Conservation (phyloP, 2,113 vertebrate species). For the Callipepla squamata region DNA sequence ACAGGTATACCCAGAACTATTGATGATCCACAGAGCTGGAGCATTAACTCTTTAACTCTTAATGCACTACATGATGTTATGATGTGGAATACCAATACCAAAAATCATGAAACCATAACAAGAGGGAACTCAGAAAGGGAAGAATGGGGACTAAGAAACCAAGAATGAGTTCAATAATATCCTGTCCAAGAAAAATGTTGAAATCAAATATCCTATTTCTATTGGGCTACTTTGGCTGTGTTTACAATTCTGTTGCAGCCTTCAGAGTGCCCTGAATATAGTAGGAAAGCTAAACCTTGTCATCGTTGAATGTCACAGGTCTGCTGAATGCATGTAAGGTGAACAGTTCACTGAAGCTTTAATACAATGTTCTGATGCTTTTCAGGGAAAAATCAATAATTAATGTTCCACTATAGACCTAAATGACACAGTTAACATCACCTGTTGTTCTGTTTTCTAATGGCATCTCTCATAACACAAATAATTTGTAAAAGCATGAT, state of each 20-base stretch:
- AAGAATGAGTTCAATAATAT: neutral
- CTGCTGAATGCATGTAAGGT: conserved; percentile 40
- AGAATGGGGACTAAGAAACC: neutral
- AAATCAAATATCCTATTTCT: neutral
- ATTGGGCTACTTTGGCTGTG: neutral
- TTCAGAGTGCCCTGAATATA: neutral
- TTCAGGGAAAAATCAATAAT: conserved; percentile 72
- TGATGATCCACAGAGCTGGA: too few species aligned
- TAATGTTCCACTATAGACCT: conserved; percentile 55
- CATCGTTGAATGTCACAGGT: conserved; percentile 57
- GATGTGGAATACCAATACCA: too few species aligned
- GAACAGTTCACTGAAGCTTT: conserved; percentile 60
- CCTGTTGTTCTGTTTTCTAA: conserved; percentile 29
- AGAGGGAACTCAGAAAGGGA: neutral
- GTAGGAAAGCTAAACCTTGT: conserved; percentile 31
- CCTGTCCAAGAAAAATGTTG: neutral
- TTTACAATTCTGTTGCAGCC: neutral
- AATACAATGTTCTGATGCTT: conserved; percentile 45
- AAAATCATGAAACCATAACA: too few species aligned
- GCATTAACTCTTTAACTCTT: too few species aligned
- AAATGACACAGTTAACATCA: conserved; percentile 58
- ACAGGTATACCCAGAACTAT: too few species aligned
- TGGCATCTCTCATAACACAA: conserved; percentile 42
- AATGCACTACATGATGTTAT: too few species aligned
- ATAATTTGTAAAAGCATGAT: conserved; percentile 51